phyloP scores from a whole-genome alignment of 2,797 vertebrate genomes.

The Lacerta viridis region DNA sequence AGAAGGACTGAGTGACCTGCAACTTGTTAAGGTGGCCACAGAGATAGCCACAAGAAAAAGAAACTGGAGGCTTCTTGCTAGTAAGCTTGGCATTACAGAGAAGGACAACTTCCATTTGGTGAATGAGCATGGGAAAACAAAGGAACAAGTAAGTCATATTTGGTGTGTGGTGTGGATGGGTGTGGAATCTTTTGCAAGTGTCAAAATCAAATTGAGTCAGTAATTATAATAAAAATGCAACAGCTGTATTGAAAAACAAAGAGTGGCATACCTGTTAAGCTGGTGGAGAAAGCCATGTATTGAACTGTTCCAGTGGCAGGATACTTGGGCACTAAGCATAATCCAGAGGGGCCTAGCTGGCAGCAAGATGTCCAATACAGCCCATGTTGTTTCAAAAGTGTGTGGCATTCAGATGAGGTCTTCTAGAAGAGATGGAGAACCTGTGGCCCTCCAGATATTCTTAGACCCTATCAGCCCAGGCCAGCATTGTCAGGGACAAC shows the following conservation, averaged over 20 bases:
- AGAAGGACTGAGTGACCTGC: background rate
- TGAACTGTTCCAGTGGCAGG: background rate
- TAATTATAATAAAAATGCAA: background rate
- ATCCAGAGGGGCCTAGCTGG: background rate
- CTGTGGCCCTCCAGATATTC: too few species aligned
- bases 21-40: background rate
- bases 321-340: background rate
- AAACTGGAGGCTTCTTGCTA: constrained; percentile 5
- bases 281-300: background rate
- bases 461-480: too few species aligned
- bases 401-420: background rate
- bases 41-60: constrained; percentile 4
- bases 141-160: constrained; percentile 16
- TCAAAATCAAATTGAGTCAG: background rate
- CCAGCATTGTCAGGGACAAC: too few species aligned
- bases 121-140: background rate
- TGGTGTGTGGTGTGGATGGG: background rate
- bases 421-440: background rate
- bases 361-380: background rate
- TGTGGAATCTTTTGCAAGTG: background rate
- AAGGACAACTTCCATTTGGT: background rate
- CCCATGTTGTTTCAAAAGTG: background rate
- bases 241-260: background rate
- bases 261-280: background rate
- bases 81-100: constrained; percentile 12